Percentiles rank a stretch among this genome's conserved stretches.
Conservation (phyloP, 1,140 invertebrate genomes). For the Drosophila bocqueti region DNA sequence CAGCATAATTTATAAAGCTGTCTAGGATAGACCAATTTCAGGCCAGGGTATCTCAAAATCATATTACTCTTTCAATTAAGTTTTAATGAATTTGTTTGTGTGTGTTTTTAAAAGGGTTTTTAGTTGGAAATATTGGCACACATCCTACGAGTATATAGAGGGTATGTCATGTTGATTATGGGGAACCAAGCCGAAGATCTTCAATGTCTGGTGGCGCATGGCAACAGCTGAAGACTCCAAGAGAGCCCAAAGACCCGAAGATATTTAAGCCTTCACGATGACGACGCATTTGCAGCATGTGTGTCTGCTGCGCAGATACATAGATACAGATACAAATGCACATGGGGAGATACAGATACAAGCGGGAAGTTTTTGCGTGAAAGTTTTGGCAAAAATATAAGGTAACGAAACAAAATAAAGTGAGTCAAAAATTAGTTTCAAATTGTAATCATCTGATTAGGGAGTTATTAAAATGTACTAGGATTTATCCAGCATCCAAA, state of each 20-base stretch:
- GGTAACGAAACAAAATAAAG: too few species aligned
- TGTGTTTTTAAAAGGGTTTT: not conserved
- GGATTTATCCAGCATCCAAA: not conserved
- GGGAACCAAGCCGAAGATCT: not conserved
- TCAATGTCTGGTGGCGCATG: conserved; percentile 18
- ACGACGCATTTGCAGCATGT: conserved; percentile 26
- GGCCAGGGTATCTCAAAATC: not conserved
- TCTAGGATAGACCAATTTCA: not conserved
- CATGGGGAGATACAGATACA: conserved; percentile 7
- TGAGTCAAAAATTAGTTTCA: not conserved
- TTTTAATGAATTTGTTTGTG: not conserved
- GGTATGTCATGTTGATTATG: conserved; percentile 7
- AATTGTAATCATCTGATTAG: not conserved
- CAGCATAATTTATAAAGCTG: too few species aligned
- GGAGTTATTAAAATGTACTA: not conserved
- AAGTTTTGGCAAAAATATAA: conserved; percentile 22
- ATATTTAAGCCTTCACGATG: conserved; percentile 20
- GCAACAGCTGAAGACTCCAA: conserved; percentile 20
- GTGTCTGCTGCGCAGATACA: conserved; percentile 15
- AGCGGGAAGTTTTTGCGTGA: conserved; percentile 6
- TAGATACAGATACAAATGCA: not conserved
- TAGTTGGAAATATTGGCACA: not conserved
- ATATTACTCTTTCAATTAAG: not conserved
- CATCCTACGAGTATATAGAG: not conserved
- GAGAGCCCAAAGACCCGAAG: conserved; percentile 2